Evolutionary conservation across 1,140 invertebrate species (phyloP).

Genomic region (Meloidogyne floridensis): DNA sequence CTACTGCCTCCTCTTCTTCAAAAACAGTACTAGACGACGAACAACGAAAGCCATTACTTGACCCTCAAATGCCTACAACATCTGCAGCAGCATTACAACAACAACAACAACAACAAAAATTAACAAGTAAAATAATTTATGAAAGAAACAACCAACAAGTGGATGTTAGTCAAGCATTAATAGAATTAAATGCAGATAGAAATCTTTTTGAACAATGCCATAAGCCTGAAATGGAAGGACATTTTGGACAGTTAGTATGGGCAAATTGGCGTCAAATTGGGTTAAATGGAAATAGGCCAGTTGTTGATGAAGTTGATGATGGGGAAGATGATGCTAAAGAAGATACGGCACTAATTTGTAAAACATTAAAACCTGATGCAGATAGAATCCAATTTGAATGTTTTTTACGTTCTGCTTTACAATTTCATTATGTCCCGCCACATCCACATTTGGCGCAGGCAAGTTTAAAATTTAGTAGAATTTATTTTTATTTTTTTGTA

Average conservation of each 20-base stretch:
- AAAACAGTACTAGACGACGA: not conserved
- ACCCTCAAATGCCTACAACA: constrained; percentile 21
- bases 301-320: constrained; percentile 57
- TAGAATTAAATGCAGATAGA: constrained; percentile 61
- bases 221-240: constrained; percentile 36
- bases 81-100: constrained; percentile 15
- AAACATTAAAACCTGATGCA: constrained; percentile 54
- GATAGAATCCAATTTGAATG: constrained; percentile 58
- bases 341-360: constrained; percentile 52
- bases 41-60: constrained; percentile 1
- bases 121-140: not conserved
- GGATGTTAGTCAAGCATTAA: constrained; percentile 56
- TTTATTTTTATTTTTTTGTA: not conserved
- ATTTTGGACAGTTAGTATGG: constrained; percentile 59
- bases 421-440: constrained; percentile 62
- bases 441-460: constrained; percentile 57
- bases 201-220: constrained; percentile 53
- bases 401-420: constrained; percentile 57
- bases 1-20: not conserved
- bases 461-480: constrained; percentile 19
- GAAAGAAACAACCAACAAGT: constrained; percentile 24
- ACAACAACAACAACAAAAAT: too few relatives aligned
- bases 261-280: constrained; percentile 63
- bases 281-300: constrained; percentile 26
- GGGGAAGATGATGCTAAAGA: constrained; percentile 57